These are phyloP conservation scores for Limnothrissa miodon DNA, from an alignment of 2,113 vertebrate species.

Conservation along the genomic window DNA sequence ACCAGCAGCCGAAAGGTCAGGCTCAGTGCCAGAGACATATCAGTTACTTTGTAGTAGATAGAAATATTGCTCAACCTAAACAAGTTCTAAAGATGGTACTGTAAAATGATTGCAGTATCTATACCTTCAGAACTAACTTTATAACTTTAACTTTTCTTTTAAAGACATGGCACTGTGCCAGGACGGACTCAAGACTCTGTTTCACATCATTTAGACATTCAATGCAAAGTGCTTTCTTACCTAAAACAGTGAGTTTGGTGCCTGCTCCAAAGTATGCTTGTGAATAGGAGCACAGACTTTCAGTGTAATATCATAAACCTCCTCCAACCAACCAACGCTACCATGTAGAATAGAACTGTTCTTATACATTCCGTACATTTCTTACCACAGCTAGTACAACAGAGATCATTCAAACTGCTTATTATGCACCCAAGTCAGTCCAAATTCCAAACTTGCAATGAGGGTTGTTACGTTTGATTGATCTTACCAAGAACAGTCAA, in stretches of 20 bases:
- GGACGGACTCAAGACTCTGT: no score
- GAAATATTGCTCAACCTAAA: background rate
- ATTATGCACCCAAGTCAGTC: background rate
- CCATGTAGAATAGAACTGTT: background rate
- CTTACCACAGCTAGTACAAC: background rate
- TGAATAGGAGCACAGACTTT: conserved; percentile 54
- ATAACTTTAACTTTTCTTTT: background rate
- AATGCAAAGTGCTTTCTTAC: conserved; percentile 39
- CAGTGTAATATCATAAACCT: conserved; percentile 46
- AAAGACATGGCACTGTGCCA: background rate
- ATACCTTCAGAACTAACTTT: no score
- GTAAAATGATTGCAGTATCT: no score
- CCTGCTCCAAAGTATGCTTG: conserved; percentile 61
- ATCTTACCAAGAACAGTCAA: conserved; percentile 55
- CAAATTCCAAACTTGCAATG: background rate
- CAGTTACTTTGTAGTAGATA: background rate
- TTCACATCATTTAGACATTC: background rate
- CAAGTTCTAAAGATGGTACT: no score
- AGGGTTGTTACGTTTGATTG: background rate
- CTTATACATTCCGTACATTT: no score
- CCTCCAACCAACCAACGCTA: background rate
- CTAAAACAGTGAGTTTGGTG: conserved; percentile 66
- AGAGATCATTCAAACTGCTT: background rate
- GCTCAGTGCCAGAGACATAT: background rate
- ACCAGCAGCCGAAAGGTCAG: background rate